These are phyloP conservation scores for Scaptomyza caliginosa DNA, from an alignment of 2,888 invertebrate genomes.

Conservation along the genomic window DNA sequence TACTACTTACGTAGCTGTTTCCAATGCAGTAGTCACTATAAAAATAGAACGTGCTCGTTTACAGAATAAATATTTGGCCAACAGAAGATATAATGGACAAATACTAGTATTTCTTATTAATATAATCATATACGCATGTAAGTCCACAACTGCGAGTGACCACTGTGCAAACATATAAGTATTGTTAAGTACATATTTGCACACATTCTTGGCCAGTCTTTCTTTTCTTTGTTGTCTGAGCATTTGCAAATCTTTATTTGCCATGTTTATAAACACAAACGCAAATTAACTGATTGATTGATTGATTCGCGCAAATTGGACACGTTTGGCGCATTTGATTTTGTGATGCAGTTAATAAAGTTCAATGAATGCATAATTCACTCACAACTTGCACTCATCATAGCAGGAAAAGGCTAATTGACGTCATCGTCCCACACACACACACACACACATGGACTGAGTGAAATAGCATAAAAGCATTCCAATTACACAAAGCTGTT, in stretches of 20 bases:
- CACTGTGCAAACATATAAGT: conserved; percentile 1
- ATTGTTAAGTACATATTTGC: conserved; percentile 29
- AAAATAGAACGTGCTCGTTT: neutral
- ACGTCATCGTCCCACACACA: conserved; percentile 44
- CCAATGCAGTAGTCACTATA: conserved; percentile 5
- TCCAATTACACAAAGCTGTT: conserved; percentile 52
- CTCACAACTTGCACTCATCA: conserved; percentile 11
- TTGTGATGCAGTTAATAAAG: conserved; percentile 22
- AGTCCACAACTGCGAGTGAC: neutral
- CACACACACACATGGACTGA: conserved; percentile 8
- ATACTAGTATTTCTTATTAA: neutral
- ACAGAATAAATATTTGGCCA: too few relatives aligned
- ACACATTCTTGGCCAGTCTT: conserved; percentile 40
- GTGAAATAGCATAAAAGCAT: conserved; percentile 11
- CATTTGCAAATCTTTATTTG: conserved; percentile 46
- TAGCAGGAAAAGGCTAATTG: conserved; percentile 26
- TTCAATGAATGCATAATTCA: conserved; percentile 20
- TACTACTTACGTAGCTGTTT: conserved; percentile 17
- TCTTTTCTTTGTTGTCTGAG: conserved; percentile 51
- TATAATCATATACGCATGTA: neutral
- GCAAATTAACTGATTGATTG: conserved; percentile 29
- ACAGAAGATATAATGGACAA: too few relatives aligned
- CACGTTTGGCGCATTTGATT: conserved; percentile 41
- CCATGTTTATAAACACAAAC: conserved; percentile 51
- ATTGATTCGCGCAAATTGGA: conserved; percentile 52